Evolutionary conservation across 2,888 invertebrate species (phyloP).

Genomic region (Drosophila picticornis): DNA sequence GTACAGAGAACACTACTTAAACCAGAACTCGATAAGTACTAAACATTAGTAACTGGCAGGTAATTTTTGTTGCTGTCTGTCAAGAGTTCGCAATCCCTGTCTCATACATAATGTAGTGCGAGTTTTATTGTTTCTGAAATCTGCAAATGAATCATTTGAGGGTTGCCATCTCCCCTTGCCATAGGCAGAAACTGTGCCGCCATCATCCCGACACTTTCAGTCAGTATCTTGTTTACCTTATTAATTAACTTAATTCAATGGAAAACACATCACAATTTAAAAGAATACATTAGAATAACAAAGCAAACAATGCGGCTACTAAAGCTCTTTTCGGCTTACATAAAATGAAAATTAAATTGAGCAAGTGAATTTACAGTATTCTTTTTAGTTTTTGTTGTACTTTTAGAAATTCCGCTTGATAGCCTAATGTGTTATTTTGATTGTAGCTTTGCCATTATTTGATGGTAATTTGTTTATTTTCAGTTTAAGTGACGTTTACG

Average conservation of each 20-base stretch:
- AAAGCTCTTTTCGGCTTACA: not conserved
- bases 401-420: not conserved
- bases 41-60: slow-evolving; percentile 38
- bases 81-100: slow-evolving; percentile 44
- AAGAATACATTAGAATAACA: slow-evolving; percentile 25
- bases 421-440: not conserved
- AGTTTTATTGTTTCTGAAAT: slow-evolving; percentile 75
- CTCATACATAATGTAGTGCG: slow-evolving; percentile 66
- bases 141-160: slow-evolving; percentile 55
- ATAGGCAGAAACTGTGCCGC: slow-evolving; percentile 2
- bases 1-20: slow-evolving; percentile 42
- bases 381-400: not conserved
- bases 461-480: not conserved
- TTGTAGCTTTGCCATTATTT: not conserved
- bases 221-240: slow-evolving; percentile 20
- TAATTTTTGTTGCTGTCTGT: slow-evolving; percentile 47
- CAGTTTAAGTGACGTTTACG: too few species aligned
- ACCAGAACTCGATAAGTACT: slow-evolving; percentile 1
- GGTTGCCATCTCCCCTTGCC: slow-evolving; percentile 13
- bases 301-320: not conserved
- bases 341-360: not conserved
- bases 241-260: slow-evolving; percentile 30
- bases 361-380: not conserved
- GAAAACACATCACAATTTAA: slow-evolving; percentile 48
- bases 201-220: slow-evolving; percentile 34